Base-by-base conservation (phyloP, 2,888 invertebrate genomes). In the Hemaris fuciformis region DNA sequence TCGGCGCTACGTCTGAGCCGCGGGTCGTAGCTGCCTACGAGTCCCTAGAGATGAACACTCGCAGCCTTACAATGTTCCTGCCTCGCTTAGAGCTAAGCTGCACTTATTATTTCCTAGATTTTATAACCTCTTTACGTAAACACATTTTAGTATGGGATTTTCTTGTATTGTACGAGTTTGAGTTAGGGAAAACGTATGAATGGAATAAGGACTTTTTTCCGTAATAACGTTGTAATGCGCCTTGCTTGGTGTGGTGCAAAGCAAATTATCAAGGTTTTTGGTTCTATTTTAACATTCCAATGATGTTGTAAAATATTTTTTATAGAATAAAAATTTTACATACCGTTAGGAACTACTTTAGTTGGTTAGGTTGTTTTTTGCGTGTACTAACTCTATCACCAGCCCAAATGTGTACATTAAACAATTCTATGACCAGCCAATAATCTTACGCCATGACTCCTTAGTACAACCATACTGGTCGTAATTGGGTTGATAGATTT, bases 1-100 rank as follows among this genome's bases (percentile, higher is more conserved):
- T 84, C 85, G 83, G 70, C 74, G 78, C 86, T 86, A 83, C 87
- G 84, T 74, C 76, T 73, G 74, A 80, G 83, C 87, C 88, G 89
- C 89, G 87, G 76, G 68, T 79, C 84, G 89, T 89, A 89, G 90
- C 83, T 68, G 76, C 76, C 88, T 88, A 91, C 89, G 85, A 80
- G 78, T 87, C 91, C 86, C 91, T 57, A 57, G 90, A 86, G 91
- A 80, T 76, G 70, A 70, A 76, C 83, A 83, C 53, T 77, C 82
- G 83, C 71, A 84, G 77, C 80, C 80, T 81, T 80, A 80, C 85
- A 84, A 81, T 86, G 83, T 84, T 81, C 70, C 76, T 53, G 80
- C 77, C 80, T 75, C 76, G 79, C 77, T 84, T 80, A 76, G 73
- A 82, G 77, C 83, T 85, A 80, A 85, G 82, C 81, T 80, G 71